Evolutionary conservation across 2,888 invertebrate species (phyloP).

Genomic region (Nomada ruficornis): DNA sequence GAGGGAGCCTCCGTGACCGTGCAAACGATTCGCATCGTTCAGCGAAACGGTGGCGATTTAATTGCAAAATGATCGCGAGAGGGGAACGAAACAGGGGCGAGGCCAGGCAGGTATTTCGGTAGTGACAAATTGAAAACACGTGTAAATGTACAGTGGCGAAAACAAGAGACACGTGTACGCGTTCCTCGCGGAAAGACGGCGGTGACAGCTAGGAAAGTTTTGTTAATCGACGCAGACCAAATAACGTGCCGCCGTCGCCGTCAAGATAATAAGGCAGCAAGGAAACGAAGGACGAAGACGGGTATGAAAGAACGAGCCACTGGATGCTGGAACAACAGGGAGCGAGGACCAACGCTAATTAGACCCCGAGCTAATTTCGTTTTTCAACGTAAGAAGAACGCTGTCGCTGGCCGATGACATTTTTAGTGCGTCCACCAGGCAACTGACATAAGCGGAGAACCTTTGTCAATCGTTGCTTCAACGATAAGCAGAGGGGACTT

Average conservation of each 20-base stretch:
- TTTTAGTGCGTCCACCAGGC: constrained; percentile 18
- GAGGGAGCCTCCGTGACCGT: constrained; percentile 1
- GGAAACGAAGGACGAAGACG: constrained; percentile 33
- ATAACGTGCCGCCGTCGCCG: constrained; percentile 34
- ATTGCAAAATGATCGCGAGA: constrained; percentile 28
- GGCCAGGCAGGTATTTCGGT: constrained; percentile 60
- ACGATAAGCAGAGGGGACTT: too few species aligned
- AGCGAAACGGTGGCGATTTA: constrained; percentile 29
- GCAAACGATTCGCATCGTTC: constrained; percentile 29
- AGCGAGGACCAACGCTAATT: constrained; percentile 53
- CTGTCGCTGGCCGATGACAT: constrained; percentile 5
- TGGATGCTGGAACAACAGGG: not conserved
- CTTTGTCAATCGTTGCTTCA: not conserved
- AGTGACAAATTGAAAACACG: constrained; percentile 74
- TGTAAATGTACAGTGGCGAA: constrained; percentile 57
- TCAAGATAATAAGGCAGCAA: constrained; percentile 60
- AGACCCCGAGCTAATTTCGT: constrained; percentile 62
- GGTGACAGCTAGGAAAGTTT: constrained; percentile 66
- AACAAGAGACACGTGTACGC: constrained; percentile 62
- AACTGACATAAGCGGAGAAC: not conserved
- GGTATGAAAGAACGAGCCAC: not conserved
- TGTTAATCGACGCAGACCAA: constrained; percentile 66
- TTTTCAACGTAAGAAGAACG: constrained; percentile 40
- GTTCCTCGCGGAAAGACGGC: constrained; percentile 35
- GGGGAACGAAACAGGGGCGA: not conserved